Conservation (phyloP, 2,888 invertebrate species). For the Sarcophaga rosellei region DNA sequence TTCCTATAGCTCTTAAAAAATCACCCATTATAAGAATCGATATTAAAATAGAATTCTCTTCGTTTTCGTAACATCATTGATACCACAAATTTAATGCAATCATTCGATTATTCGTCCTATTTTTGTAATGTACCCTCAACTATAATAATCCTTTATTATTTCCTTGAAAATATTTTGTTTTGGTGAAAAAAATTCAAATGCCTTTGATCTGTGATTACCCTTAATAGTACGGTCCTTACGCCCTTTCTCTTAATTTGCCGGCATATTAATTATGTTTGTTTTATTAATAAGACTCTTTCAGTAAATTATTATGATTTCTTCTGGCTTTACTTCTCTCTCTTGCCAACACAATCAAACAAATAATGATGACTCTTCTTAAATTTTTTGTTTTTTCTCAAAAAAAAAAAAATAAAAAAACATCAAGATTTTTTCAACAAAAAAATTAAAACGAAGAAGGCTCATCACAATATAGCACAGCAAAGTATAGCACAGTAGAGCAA, state of each 20-base stretch:
- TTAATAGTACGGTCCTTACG: neutral
- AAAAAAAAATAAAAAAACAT: neutral
- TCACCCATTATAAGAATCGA: too few relatives aligned
- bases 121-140: too few relatives aligned
- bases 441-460: conserved; percentile 17
- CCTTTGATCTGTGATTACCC: neutral
- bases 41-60: too few relatives aligned
- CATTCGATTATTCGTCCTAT: too few relatives aligned
- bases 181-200: neutral
- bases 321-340: neutral
- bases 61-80: too few relatives aligned
- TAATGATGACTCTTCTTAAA: neutral
- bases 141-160: too few relatives aligned
- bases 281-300: neutral
- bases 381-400: neutral
- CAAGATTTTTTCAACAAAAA: conserved; percentile 6
- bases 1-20: too few relatives aligned
- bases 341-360: neutral
- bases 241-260: neutral
- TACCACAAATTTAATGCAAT: too few relatives aligned
- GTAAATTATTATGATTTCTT: neutral
- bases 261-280: neutral
- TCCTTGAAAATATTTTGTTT: too few relatives aligned
- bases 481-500: too few relatives aligned
- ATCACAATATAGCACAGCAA: neutral